phyloP scores from a whole-genome alignment of 1,140 invertebrate species.

The Heliconius eleuchia region DNA sequence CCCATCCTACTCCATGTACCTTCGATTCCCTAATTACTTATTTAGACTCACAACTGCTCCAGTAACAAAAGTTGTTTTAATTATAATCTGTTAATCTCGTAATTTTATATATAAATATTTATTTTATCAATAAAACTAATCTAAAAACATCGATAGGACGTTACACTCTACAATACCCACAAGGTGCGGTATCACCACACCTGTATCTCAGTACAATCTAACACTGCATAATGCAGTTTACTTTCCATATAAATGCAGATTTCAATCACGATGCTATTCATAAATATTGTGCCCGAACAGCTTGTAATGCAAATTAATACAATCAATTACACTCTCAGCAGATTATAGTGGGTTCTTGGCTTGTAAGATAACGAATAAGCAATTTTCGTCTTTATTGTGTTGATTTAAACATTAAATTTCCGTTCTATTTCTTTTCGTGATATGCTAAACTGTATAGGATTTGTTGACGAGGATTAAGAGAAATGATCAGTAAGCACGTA shows the following conservation, averaged over 20 bases:
- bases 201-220: neutral
- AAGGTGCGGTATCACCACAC: neutral
- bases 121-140: neutral
- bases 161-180: neutral
- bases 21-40: no score
- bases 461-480: constrained; percentile 45
- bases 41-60: no score
- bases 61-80: no score
- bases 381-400: neutral
- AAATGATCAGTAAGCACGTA: constrained; percentile 46
- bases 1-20: no score
- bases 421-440: neutral
- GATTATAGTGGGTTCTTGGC: constrained; percentile 29
- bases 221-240: constrained; percentile 13
- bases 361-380: neutral
- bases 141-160: neutral
- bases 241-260: constrained; percentile 32
- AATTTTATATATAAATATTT: neutral
- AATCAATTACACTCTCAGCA: constrained; percentile 39
- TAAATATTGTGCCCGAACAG: constrained; percentile 35
- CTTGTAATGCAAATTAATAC: constrained; percentile 42
- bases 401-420: neutral
- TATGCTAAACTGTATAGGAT: neutral
- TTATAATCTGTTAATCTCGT: no score
- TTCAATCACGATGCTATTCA: constrained; percentile 33